Evolutionary conservation across 2,797 vertebrate genomes (phyloP), one percentile per base, ranked within the genome.

Genomic region (Cephalopachus bancanus): DNA sequence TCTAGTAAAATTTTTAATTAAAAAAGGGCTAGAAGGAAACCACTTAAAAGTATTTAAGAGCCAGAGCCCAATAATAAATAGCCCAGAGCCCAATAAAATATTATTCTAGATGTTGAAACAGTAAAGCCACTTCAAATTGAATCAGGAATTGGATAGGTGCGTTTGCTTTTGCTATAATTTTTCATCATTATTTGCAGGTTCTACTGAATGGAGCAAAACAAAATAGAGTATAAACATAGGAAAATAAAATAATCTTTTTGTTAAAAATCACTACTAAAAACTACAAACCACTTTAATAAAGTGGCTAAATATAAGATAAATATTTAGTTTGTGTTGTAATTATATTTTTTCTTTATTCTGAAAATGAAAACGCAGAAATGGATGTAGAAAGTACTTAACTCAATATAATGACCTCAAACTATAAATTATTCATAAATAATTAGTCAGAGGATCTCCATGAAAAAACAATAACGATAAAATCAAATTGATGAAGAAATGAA

Each of bases 381-480:
- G 37, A 91, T 80, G 60, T 53, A 33, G 75, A 94, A 90, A 85
- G 12, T 59, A 74, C 37, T 94, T 74, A 74, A 90, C 19, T 33
- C 80, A 69, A 84, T 67, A 80, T 24, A 51, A 57, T 64, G 49
- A 94, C 76, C 57, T 44, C 12, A 92, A 81, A 55, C n/a, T 65
- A n/a, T 93, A 78, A 81, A 91, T 95, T 71, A 91, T 83, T 94
- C 37, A 76, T 83, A 60, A 94, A 75, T 89, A 92, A 87, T 85
- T 88, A 96, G 24, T 55, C 59, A 71, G 28, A 28, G 22, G 55
- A 71, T 24, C 17, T 44, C 93, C 37, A 85, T 69, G 51, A 91
- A 89, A 89, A 84, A 93, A 72, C 93, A 92, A 69, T 30, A 83
- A 74, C n/a, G 62, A 55, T 91, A 87, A 67, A 79, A 93, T 55